Conservation (phyloP, 2,113 vertebrate genomes). For the Trachemys scripta region DNA sequence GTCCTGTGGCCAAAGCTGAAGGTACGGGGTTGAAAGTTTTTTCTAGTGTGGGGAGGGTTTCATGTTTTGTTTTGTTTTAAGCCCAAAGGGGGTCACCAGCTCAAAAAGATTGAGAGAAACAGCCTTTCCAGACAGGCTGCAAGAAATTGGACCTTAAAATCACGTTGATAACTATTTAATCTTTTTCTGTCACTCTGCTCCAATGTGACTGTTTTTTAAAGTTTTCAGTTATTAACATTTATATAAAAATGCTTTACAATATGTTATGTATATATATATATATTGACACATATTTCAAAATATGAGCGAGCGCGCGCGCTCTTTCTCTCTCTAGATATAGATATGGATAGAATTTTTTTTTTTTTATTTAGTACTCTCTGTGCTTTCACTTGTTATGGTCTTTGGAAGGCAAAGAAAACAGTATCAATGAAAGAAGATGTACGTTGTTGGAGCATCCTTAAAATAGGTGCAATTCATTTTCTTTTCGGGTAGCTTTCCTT, state of each 20-base stretch:
- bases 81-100: too few species aligned
- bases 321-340: too few species aligned
- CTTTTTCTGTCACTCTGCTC: neutral
- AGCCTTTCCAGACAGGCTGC: neutral
- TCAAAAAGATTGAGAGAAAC: neutral
- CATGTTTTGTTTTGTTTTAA: too few species aligned
- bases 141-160: neutral
- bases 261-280: neutral
- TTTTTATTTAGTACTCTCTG: neutral
- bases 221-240: too few species aligned
- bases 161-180: neutral
- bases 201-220: too few species aligned
- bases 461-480: neutral
- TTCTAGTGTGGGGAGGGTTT: too few species aligned
- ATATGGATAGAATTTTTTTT: too few species aligned
- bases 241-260: neutral
- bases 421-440: neutral
- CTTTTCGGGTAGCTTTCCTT: neutral
- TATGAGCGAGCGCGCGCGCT: neutral
- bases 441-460: neutral
- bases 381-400: neutral
- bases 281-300: neutral
- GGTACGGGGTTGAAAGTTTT: too few species aligned
- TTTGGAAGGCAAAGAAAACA: neutral
- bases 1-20: neutral